Conservation (phyloP, 2,888 invertebrate genomes). For the Synanthedon tipuliformis region DNA sequence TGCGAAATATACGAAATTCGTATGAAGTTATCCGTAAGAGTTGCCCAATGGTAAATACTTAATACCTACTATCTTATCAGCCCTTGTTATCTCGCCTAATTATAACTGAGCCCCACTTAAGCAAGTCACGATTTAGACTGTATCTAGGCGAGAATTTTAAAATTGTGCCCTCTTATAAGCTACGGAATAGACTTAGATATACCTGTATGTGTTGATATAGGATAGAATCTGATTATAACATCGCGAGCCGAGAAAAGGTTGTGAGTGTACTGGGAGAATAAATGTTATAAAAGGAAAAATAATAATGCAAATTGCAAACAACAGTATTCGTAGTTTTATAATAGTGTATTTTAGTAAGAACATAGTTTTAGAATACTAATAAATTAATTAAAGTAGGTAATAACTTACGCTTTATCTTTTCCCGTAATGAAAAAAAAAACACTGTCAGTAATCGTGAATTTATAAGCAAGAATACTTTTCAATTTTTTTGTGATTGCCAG, state of each 20-base stretch:
- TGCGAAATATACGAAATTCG: too few relatives aligned
- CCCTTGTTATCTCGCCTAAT: conserved; percentile 57
- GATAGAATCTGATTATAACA: conserved; percentile 53
- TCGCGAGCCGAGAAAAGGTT: conserved; percentile 31
- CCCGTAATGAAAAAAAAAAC: too few relatives aligned
- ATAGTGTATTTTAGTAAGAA: too few relatives aligned
- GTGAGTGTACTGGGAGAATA: conserved; percentile 19
- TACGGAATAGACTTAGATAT: background rate
- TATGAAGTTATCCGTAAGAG: too few relatives aligned
- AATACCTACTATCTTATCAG: conserved; percentile 24
- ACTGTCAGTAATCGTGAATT: too few relatives aligned
- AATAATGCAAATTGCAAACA: background rate
- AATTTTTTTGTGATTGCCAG: too few relatives aligned
- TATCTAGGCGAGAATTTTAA: conserved; percentile 39
- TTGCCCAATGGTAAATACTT: too few relatives aligned
- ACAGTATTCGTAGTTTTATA: too few relatives aligned
- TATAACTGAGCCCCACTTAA: conserved; percentile 56
- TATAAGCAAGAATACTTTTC: too few relatives aligned
- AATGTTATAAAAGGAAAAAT: background rate
- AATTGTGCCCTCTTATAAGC: conserved; percentile 22
- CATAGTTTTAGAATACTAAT: too few relatives aligned
- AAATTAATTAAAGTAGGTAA: too few relatives aligned
- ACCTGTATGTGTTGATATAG: conserved; percentile 23
- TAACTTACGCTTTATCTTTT: too few relatives aligned
- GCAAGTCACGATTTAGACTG: conserved; percentile 63